These are phyloP conservation scores for Perca flavescens DNA, from an alignment of 2,113 vertebrate species.

Conservation along the genomic window DNA sequence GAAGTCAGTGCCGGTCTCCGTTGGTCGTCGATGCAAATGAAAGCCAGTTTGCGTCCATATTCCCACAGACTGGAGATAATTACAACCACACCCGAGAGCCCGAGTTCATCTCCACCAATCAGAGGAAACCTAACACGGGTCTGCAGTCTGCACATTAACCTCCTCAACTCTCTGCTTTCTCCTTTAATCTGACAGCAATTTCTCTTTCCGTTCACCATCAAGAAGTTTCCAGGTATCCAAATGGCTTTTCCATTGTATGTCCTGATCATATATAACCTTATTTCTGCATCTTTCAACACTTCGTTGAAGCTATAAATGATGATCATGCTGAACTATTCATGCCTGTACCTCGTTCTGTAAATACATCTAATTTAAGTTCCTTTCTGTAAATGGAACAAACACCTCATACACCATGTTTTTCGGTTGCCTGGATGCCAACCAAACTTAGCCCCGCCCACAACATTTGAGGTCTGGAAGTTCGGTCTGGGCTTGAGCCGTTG, in stretches of 20 bases:
- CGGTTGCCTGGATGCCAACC: too few species aligned
- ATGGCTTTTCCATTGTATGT: background rate
- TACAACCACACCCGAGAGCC: constrained; percentile 22
- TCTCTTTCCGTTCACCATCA: background rate
- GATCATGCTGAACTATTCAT: too few species aligned
- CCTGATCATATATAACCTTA: background rate
- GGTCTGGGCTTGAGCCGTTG: too few species aligned
- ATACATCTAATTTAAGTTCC: too few species aligned
- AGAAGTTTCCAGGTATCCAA: background rate
- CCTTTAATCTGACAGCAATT: background rate
- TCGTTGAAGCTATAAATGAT: background rate
- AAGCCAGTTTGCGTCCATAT: background rate
- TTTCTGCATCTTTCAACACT: background rate
- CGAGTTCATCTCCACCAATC: constrained; percentile 46
- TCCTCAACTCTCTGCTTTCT: background rate
- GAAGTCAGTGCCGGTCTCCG: background rate
- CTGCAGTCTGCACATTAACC: constrained; percentile 13
- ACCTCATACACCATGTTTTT: too few species aligned
- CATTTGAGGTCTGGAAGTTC: too few species aligned
- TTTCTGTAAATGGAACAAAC: too few species aligned
- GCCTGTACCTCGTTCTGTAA: too few species aligned
- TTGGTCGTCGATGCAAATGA: background rate
- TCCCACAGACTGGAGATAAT: constrained; percentile 28
- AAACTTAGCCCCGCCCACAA: too few species aligned
- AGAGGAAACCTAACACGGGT: constrained; percentile 25